Conservation (phyloP, 2,888 invertebrate genomes). For the Caenorhabditis sinica region DNA sequence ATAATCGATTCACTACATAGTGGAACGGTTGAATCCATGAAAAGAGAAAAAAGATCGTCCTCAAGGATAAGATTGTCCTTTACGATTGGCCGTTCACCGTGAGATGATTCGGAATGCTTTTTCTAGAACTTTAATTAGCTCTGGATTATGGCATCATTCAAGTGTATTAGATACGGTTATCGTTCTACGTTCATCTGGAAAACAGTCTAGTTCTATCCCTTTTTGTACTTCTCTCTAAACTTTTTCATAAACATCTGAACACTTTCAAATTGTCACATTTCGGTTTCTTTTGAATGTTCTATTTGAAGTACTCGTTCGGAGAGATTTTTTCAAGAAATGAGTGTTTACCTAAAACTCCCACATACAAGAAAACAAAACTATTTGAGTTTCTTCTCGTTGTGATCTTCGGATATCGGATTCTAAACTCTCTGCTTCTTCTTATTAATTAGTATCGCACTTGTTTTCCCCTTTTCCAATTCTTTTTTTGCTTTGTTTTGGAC, state of each 20-base stretch:
- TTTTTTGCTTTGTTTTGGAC: neutral
- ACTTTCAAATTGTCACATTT: neutral
- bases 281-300: slow-evolving; percentile 9
- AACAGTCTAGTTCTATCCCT: slow-evolving; percentile 15
- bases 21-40: slow-evolving; percentile 7
- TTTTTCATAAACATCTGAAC: neutral
- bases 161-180: neutral
- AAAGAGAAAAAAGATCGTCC: slow-evolving; percentile 17
- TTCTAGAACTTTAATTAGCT: slow-evolving; percentile 16
- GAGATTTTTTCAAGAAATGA: neutral
- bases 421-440: slow-evolving; percentile 2
- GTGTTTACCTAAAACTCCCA: slow-evolving; percentile 13
- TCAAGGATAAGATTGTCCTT: slow-evolving; percentile 41
- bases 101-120: neutral
- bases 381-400: slow-evolving; percentile 5
- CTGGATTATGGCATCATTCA: neutral
- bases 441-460: slow-evolving; percentile 19
- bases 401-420: slow-evolving; percentile 17
- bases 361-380: slow-evolving; percentile 14
- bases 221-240: neutral
- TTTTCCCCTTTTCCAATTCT: slow-evolving; percentile 2
- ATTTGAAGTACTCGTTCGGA: slow-evolving; percentile 9
- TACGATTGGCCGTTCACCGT: slow-evolving; percentile 19
- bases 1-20: neutral
- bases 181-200: neutral